A percentile compares a stretch with the other conserved stretches of the same genome.
phyloP scores from a whole-genome alignment of 2,888 invertebrate species.

The Arctia plantaginis region DNA sequence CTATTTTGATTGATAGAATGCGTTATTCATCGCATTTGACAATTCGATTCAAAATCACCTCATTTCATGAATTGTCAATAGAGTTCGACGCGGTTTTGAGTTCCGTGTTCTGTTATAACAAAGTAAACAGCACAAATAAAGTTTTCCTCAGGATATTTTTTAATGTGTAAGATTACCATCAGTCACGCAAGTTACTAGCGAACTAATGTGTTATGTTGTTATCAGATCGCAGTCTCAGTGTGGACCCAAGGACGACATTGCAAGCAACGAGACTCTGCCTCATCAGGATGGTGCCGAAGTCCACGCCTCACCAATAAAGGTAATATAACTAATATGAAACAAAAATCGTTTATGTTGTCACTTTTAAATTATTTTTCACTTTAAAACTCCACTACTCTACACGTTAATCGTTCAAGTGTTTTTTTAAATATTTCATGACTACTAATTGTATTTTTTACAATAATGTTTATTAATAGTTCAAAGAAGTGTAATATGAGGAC shows the following conservation, averaged over 20 bases:
- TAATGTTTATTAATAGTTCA: no score
- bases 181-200: constrained; percentile 48
- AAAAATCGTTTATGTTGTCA: not conserved
- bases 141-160: constrained; percentile 1
- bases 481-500: no score
- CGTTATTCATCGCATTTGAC: not conserved
- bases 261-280: constrained; percentile 66
- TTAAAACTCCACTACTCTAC: not conserved
- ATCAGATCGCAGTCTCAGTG: constrained; percentile 72
- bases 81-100: not conserved
- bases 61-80: not conserved
- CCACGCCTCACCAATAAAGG: constrained; percentile 74
- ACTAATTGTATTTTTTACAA: no score
- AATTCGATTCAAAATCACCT: not conserved
- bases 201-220: constrained; percentile 51
- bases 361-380: not conserved
- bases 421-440: no score
- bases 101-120: not conserved
- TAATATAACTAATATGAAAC: constrained; percentile 28
- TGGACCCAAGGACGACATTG: constrained; percentile 54
- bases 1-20: not conserved
- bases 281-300: constrained; percentile 73
- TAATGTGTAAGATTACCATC: constrained; percentile 24
- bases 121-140: not conserved
- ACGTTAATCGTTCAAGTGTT: not conserved